A percentile compares a stretch with the other conserved stretches of the same genome.
Evolutionary conservation across 1,140 invertebrate species (phyloP).

Genomic region (Drosophila bocqueti): DNA sequence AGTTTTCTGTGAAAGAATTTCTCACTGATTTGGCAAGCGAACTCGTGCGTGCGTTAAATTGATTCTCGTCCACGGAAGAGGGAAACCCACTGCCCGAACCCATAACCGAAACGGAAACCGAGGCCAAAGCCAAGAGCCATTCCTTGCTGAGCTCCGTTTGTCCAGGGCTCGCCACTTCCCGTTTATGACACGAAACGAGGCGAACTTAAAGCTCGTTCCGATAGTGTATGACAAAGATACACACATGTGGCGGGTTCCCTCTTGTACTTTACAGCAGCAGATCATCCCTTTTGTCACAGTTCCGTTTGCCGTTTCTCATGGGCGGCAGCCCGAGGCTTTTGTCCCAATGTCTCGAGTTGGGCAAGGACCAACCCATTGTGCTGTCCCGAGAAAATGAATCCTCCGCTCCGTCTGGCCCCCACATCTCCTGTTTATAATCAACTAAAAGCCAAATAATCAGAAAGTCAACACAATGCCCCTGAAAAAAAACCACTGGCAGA

Average conservation of each 20-base stretch:
- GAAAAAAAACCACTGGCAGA: constrained; percentile 26
- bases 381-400: constrained; percentile 48
- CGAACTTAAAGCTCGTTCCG: constrained; percentile 57
- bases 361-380: constrained; percentile 52
- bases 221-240: constrained; percentile 21
- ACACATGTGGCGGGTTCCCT: constrained; percentile 2
- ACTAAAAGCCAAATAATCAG: constrained; percentile 83
- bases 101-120: constrained; percentile 8
- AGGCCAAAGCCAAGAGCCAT: background rate
- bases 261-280: constrained; percentile 37
- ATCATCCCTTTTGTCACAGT: constrained; percentile 64
- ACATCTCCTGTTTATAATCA: constrained; percentile 70
- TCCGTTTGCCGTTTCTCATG: constrained; percentile 62
- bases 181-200: constrained; percentile 54
- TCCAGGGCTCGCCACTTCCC: constrained; percentile 48
- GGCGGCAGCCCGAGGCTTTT: constrained; percentile 43
- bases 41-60: constrained; percentile 80
- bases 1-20: constrained; percentile 61
- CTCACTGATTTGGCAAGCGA: constrained; percentile 70
- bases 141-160: constrained; percentile 35
- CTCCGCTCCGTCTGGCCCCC: background rate
- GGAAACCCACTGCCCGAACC: constrained; percentile 13
- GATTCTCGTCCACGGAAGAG: constrained; percentile 36
- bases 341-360: constrained; percentile 41
- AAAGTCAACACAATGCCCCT: constrained; percentile 70